Base-by-base conservation (phyloP, 2,113 vertebrate species). In the Chunga burmeisteri region DNA sequence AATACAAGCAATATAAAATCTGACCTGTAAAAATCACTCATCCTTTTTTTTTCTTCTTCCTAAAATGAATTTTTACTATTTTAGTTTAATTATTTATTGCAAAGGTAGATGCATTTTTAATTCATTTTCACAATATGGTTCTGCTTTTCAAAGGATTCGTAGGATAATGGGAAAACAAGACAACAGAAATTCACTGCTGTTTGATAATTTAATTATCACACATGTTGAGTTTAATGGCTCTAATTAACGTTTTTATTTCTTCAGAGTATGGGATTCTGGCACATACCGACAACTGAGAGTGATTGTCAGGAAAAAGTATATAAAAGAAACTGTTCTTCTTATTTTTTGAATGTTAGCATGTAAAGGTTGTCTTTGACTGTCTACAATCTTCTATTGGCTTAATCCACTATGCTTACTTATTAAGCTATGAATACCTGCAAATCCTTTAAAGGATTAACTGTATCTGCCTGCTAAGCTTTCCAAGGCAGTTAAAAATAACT, bases 351-450 rank as follows among this genome's bases (percentile, higher is more conserved):
- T 81, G 10, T 50, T 58, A 56, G 56, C 32, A 79, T 40, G 49
- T 65, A 81, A 94, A 90, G n/a, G 65, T 91, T 95, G 86, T 79
- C 30, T 93, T 52, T 89, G 70, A 32, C 50, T 85, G 66, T 50
- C 50, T 55, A 8, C 93, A 79, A 18, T 90, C 74, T 94, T 74
- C 90, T 86, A 73, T 80, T 90, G 80, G 55, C 65, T 89, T 91
- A 91, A 88, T 96, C 93, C 87, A 77, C 68, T 73, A 62, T 83
- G 88, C 47, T 90, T 96, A 92, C 82, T 93, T 93, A 95, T 58
- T 96, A 95, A 97, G 77, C 89, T 97, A 81, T 77, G 94, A 97
- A 96, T 93, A 96, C 82, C 93, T 95, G 90, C 71, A 95, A 81
- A 92, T 96, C 92, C 86, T 84, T 95, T 85, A 94, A 97, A 94